Base-by-base conservation (phyloP, 2,797 vertebrate genomes). In the Anguilla pacifica region DNA sequence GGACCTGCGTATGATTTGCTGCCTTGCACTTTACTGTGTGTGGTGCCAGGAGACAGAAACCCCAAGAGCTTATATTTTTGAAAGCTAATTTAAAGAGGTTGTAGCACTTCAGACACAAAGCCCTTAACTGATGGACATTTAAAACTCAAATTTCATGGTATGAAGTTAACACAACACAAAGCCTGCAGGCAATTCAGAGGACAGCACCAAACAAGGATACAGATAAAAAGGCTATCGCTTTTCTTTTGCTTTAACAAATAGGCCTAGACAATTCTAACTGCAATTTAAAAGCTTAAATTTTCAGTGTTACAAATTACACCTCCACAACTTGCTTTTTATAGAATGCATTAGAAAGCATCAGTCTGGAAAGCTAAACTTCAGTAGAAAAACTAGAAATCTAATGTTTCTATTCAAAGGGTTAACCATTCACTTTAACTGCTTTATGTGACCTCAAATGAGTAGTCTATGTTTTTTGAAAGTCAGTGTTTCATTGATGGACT, bases 331-430 rank as follows among this genome's bases (percentile, higher is more conserved):
- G 83, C 89, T 86, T 91, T 91, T 84, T 86, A 53, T 91, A 92
- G 88, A 91, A 91, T 85, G 46, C 43, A 81, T 90, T 89, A 91
- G 88, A 92, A 91, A 89, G 84, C 88, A 86, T 25, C 3, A 86
- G 55, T 59, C 83, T 49, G 49, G 43, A 51, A 25, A 51, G 10
- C 6, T 22, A 22, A 77, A 77, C 39, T 7, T 17, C 79, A 82
- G 10, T 22, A 49, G 25, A 43, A 39, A 77, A 77, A 39, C 72
- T 6, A 49, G 2, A 82, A 11, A 13, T 77, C 31, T 35, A 49
- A 82, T 49, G 19, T 51, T 82, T 51, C 46, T n/a, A n/a, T 35
- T 49, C 10, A 82, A 82, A 82, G 19, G 19, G 43, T n/a, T 25
- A 22, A 49, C 79, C 43, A 51, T 82, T 43, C 11, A 82, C 15